Percentiles rank a stretch among this genome's conserved stretches.
These are phyloP conservation scores for Melospiza melodia DNA, from an alignment of 2,113 vertebrate species.

Conservation along the genomic window DNA sequence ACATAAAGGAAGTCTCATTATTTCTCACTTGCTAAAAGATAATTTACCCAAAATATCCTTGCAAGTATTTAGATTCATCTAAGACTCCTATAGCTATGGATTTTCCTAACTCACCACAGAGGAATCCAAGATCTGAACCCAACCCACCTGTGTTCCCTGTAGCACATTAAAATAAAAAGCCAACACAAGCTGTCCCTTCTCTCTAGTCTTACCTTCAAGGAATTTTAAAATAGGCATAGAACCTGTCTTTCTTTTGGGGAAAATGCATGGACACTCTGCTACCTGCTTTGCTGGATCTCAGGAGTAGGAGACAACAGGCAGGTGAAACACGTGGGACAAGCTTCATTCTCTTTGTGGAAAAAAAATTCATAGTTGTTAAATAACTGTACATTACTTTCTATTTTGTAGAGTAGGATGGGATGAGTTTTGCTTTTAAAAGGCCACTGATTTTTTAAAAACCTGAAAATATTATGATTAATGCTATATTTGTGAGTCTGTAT, in stretches of 20 bases:
- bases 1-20: not conserved
- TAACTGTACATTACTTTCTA: not conserved
- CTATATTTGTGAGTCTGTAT: slow-evolving; percentile 1
- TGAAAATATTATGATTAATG: slow-evolving; percentile 23
- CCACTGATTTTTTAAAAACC: not conserved
- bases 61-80: not conserved
- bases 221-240: not conserved
- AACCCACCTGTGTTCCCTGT: not conserved
- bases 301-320: not conserved
- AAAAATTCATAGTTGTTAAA: not conserved
- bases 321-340: not conserved
- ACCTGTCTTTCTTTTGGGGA: not conserved
- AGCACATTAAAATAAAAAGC: not conserved
- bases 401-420: not conserved
- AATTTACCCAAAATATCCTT: not conserved
- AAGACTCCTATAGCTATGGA: not conserved
- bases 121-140: not conserved
- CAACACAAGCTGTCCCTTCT: not conserved
- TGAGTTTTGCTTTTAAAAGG: not conserved
- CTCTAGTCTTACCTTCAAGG: not conserved
- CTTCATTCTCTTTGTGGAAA: not conserved
- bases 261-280: not conserved
- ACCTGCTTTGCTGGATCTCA: not conserved
- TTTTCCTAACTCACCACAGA: not conserved
- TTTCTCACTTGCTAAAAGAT: not conserved